Evolutionary conservation across 2,113 vertebrate species (phyloP).

Genomic region (Eclectus roratus): DNA sequence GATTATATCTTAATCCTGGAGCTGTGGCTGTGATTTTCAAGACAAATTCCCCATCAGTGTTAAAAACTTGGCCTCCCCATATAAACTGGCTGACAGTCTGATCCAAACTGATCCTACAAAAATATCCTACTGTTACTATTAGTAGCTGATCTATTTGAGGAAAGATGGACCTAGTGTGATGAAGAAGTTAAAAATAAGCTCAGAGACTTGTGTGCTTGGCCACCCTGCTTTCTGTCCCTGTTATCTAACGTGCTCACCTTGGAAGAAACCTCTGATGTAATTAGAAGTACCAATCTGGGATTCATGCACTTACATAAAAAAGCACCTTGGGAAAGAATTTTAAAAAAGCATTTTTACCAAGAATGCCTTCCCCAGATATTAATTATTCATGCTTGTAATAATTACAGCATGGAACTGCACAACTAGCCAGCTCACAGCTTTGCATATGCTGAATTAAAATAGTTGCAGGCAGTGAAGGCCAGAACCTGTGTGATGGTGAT

Average conservation of each 20-base stretch:
- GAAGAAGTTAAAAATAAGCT: slow-evolving; percentile 30
- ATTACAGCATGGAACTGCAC: background rate
- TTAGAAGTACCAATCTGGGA: slow-evolving; percentile 1
- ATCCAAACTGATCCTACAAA: background rate
- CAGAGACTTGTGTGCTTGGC: background rate
- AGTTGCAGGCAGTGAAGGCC: background rate
- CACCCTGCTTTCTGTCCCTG: background rate
- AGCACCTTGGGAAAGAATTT: slow-evolving; percentile 7
- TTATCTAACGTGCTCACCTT: background rate
- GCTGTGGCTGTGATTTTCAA: background rate
- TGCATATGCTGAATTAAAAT: background rate
- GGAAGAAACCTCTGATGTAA: background rate
- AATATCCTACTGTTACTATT: background rate
- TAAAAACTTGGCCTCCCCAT: background rate
- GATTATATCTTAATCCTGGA: background rate
- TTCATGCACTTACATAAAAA: background rate
- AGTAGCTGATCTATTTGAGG: background rate
- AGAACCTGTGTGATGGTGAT: background rate
- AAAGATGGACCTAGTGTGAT: background rate
- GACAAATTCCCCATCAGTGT: background rate
- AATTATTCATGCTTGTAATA: background rate
- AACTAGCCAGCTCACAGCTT: background rate
- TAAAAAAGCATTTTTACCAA: background rate
- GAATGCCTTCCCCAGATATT: background rate
- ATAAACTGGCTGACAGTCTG: background rate